These are phyloP conservation scores for Platyrinchus mystaceus DNA, from an alignment of 2,797 vertebrate species.

Conservation along the genomic window DNA sequence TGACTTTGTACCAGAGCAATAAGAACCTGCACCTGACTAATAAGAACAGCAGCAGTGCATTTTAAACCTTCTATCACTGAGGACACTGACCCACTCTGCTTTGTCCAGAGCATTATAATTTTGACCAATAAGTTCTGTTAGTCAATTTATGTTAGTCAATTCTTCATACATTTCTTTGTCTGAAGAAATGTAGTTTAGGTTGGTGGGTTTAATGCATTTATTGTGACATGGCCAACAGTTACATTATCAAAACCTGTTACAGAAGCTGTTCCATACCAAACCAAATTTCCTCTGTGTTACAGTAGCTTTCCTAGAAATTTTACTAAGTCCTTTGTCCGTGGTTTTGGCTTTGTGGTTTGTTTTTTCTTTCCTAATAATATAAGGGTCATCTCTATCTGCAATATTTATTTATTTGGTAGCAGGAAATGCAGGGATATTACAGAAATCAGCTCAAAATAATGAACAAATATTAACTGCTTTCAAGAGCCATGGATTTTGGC, in stretches of 20 bases:
- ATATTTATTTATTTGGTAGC: neutral
- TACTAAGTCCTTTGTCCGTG: neutral
- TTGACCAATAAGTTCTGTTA: neutral
- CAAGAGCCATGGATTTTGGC: neutral
- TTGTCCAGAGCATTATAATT: neutral
- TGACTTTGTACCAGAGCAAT: neutral
- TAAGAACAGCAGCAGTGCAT: neutral
- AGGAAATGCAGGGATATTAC: neutral
- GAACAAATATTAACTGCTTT: neutral
- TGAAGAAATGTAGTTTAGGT: neutral
- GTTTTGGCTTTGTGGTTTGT: neutral
- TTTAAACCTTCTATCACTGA: neutral
- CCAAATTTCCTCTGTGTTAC: neutral
- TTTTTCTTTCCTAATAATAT: neutral
- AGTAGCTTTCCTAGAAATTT: neutral
- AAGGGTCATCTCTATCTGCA: neutral
- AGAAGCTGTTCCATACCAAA: neutral
- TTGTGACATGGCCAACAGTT: neutral
- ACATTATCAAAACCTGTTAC: neutral
- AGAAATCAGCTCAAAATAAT: neutral
- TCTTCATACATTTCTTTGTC: too few relatives aligned
- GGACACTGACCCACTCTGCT: neutral
- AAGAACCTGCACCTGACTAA: neutral
- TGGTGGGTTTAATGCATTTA: neutral
- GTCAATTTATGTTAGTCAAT: neutral